Evolutionary conservation across 2,797 vertebrate genomes (phyloP).

Genomic region (Amphiprion clarkii): DNA sequence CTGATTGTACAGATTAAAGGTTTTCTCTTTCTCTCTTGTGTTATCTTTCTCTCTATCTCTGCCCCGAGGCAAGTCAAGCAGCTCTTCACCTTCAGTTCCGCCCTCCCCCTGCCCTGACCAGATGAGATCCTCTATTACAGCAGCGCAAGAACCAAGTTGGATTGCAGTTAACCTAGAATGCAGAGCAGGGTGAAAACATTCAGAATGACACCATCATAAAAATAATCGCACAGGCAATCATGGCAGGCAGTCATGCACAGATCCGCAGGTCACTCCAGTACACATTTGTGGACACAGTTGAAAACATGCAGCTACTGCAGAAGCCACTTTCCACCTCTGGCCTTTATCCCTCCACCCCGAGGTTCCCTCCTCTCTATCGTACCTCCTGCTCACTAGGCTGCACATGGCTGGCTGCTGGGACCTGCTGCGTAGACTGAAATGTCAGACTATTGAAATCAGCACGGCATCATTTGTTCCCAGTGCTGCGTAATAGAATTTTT

Average conservation of each 20-base stretch:
- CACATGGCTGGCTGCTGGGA: conserved; percentile 37
- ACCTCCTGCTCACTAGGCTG: conserved; percentile 34
- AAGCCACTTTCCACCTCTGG: conserved; percentile 22
- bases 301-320: conserved; percentile 10
- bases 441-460: conserved; percentile 65
- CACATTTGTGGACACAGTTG: conserved; percentile 12
- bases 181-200: background rate
- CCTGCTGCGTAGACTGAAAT: conserved; percentile 50
- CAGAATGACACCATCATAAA: background rate
- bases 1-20: conserved; percentile 81
- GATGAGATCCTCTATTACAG: conserved; percentile 7
- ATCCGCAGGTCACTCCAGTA: background rate
- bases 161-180: background rate
- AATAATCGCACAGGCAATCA: background rate
- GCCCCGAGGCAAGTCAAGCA: conserved; percentile 73
- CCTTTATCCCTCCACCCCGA: conserved; percentile 22
- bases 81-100: conserved; percentile 52
- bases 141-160: background rate
- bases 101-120: conserved; percentile 35
- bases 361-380: background rate
- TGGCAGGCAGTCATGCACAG: background rate
- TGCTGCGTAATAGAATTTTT: conserved; percentile 14
- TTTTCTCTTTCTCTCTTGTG: conserved; percentile 50
- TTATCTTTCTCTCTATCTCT: conserved; percentile 42
- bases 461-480: conserved; percentile 38